Evolutionary conservation across 2,797 vertebrate genomes (phyloP).

Genomic region (Rhodeus uyekii): DNA sequence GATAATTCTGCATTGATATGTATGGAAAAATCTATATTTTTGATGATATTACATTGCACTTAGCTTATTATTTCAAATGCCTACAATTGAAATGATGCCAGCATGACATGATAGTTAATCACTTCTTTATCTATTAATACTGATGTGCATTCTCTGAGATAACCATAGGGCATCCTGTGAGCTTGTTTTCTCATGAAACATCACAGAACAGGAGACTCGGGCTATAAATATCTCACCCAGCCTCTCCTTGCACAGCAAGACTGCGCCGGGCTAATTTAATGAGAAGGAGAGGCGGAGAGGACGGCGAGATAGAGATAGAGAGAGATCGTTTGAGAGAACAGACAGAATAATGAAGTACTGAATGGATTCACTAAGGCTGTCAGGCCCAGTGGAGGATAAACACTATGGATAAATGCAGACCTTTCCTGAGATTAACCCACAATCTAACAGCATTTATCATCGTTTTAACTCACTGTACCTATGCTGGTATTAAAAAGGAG

Average conservation of each 20-base stretch:
- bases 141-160: constrained; percentile 32
- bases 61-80: too few species aligned
- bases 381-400: constrained; percentile 24
- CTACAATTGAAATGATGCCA: neutral
- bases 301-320: neutral
- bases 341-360: constrained; percentile 30
- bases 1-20: too few species aligned
- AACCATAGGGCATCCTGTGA: constrained; percentile 18
- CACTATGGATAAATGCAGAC: constrained; percentile 21
- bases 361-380: constrained; percentile 8
- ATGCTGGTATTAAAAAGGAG: constrained; percentile 3
- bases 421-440: constrained; percentile 26
- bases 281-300: constrained; percentile 1
- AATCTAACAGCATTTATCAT: neutral
- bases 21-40: too few species aligned
- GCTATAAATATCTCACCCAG: constrained; percentile 68
- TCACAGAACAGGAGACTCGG: constrained; percentile 54
- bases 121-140: constrained; percentile 27
- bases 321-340: constrained; percentile 24
- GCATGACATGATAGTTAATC: constrained; percentile 8
- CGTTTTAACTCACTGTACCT: neutral
- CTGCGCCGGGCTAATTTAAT: constrained; percentile 61
- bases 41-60: too few species aligned
- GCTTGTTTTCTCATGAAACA: constrained; percentile 37
- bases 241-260: constrained; percentile 51